phyloP scores from a whole-genome alignment of 1,140 invertebrate genomes.

The Drosophila obscura region DNA sequence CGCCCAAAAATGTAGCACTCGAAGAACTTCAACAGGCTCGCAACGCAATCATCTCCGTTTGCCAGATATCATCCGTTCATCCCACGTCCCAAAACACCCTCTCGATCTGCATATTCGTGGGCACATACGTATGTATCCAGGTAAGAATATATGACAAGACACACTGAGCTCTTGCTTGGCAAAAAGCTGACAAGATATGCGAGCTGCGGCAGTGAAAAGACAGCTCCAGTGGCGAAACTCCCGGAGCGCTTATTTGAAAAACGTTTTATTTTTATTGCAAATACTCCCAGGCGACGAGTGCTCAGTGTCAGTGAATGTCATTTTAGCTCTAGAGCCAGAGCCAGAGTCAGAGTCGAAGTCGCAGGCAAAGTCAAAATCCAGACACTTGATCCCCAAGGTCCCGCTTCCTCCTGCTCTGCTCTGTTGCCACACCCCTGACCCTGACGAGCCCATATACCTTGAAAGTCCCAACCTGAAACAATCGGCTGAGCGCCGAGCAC shows the following conservation, averaged over 20 bases:
- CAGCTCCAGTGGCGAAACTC: constrained; percentile 42
- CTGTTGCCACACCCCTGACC: background rate
- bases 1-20: no score
- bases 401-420: background rate
- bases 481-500: background rate
- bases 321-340: constrained; percentile 47
- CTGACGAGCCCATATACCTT: constrained; percentile 9
- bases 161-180: background rate
- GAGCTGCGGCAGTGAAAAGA: constrained; percentile 35
- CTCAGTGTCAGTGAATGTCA: constrained; percentile 81
- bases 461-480: background rate
- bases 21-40: constrained; percentile 4
- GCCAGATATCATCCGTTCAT: background rate
- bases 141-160: background rate
- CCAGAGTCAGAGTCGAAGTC: constrained; percentile 17
- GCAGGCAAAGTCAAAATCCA: constrained; percentile 21
- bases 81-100: constrained; percentile 19
- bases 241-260: constrained; percentile 76
- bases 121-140: background rate
- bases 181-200: constrained; percentile 19
- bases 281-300: constrained; percentile 70
- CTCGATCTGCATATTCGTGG: no score
- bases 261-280: constrained; percentile 80
- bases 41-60: constrained; percentile 43
- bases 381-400: constrained; percentile 33